Evolutionary conservation across 2,113 vertebrate genomes (phyloP).

Genomic region (Willisornis vidua): DNA sequence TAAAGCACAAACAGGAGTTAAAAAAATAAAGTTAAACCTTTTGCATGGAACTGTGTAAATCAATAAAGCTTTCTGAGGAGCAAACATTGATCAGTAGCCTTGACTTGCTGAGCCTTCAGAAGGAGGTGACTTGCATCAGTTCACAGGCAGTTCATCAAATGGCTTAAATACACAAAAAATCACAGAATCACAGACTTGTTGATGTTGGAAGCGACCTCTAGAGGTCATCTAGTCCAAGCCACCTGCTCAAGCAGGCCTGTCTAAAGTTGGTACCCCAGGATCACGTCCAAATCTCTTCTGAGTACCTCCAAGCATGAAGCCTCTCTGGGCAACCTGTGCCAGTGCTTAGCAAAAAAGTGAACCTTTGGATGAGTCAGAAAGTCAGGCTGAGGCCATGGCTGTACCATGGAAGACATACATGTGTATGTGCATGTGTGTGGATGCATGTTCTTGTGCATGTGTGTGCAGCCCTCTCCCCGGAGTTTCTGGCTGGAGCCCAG

Average conservation of each 20-base stretch:
- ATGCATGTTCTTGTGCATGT: accelerated
- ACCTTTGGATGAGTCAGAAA: not conserved
- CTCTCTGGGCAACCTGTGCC: not conserved
- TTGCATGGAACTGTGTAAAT: not conserved
- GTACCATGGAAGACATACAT: not conserved
- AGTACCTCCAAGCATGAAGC: not conserved
- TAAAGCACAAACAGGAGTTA: not conserved
- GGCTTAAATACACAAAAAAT: not conserved
- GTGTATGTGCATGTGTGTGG: accelerated
- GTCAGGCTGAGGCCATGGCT: not conserved
- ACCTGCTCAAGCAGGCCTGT: not conserved
- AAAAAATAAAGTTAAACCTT: not conserved
- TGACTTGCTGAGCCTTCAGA: not conserved
- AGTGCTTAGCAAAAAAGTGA: not conserved
- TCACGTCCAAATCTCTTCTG: not conserved
- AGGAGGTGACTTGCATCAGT: not conserved
- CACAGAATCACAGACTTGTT: not conserved
- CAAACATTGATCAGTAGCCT: not conserved
- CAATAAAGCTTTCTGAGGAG: not conserved
- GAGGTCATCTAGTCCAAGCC: not conserved
- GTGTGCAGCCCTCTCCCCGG: not conserved
- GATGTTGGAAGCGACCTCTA: not conserved
- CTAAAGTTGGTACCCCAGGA: not conserved
- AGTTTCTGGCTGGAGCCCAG: not conserved
- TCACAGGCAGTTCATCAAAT: not conserved